Percentiles rank a stretch among this genome's conserved stretches.
phyloP scores from a whole-genome alignment of 2,797 vertebrate species.

The Hydrophis major region DNA sequence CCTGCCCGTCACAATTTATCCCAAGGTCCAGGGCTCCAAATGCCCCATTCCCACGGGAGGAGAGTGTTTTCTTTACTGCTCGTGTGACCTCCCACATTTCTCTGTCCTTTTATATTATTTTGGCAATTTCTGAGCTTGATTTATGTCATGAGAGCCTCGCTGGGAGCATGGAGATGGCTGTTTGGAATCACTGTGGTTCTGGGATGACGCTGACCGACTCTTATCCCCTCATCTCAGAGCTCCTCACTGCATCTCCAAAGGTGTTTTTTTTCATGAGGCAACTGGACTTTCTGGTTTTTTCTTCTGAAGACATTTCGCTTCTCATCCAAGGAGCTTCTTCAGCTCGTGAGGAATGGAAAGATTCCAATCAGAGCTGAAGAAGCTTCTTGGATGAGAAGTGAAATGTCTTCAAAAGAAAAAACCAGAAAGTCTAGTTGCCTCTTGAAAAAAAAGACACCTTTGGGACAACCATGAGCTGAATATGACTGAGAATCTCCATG shows the following conservation, averaged over 20 bases:
- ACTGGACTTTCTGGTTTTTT: too few species aligned
- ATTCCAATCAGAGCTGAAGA: too few species aligned
- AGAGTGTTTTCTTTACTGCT: neutral
- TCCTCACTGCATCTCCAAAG: neutral
- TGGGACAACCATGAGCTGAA: too few species aligned
- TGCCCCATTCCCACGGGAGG: slow-evolving; percentile 15
- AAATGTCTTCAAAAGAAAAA: too few species aligned
- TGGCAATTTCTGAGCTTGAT: neutral
- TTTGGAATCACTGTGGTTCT: slow-evolving; percentile 35
- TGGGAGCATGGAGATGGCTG: slow-evolving; percentile 45
- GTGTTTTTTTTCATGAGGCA: too few species aligned
- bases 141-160: slow-evolving; percentile 11
- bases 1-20: neutral
- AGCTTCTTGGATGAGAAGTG: too few species aligned
- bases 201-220: slow-evolving; percentile 26
- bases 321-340: too few species aligned
- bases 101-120: neutral
- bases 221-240: slow-evolving; percentile 50
- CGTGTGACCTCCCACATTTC: neutral
- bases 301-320: too few species aligned
- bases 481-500: too few species aligned
- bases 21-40: neutral
- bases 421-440: too few species aligned
- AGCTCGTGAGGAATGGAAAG: too few species aligned
- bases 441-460: too few species aligned